Conservation (phyloP, 1,140 invertebrate genomes). For the Temnothorax nylanderi region DNA sequence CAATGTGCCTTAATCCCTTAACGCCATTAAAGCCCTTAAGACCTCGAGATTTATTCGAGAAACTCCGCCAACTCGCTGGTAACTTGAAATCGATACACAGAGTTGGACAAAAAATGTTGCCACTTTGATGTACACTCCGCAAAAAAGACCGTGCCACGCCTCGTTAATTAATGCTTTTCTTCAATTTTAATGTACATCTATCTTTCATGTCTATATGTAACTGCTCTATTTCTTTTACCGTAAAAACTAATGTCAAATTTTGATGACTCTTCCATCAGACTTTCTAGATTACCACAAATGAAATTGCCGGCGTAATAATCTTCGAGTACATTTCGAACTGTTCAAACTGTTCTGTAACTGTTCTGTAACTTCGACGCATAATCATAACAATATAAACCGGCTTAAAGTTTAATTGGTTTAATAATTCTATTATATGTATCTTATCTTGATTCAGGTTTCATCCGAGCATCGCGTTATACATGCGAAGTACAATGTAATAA, state of each 20-base stretch:
- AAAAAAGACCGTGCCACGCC: neutral
- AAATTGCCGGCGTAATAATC: neutral
- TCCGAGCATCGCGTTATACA: neutral
- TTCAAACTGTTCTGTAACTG: neutral
- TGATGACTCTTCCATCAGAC: too few relatives aligned
- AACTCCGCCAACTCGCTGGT: neutral
- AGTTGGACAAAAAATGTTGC: neutral
- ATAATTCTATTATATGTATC: neutral
- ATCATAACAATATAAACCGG: neutral
- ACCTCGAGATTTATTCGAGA: slow-evolving; percentile 30
- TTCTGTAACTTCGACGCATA: neutral
- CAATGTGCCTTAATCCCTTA: slow-evolving; percentile 22
- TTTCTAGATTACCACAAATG: neutral
- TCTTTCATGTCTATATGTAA: neutral
- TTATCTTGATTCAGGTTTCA: slow-evolving; percentile 4
- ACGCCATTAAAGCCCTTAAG: slow-evolving; percentile 30
- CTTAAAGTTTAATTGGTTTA: neutral
- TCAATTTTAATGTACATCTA: neutral
- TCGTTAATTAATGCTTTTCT: neutral
- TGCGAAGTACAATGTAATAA: neutral
- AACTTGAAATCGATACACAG: slow-evolving; percentile 8
- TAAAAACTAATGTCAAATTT: too few relatives aligned
- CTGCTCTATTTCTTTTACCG: too few relatives aligned
- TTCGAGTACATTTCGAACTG: slow-evolving; percentile 1
- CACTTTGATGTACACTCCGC: neutral